Base-by-base conservation (phyloP, 1,140 invertebrate genomes). In the Eumaeus atala region DNA sequence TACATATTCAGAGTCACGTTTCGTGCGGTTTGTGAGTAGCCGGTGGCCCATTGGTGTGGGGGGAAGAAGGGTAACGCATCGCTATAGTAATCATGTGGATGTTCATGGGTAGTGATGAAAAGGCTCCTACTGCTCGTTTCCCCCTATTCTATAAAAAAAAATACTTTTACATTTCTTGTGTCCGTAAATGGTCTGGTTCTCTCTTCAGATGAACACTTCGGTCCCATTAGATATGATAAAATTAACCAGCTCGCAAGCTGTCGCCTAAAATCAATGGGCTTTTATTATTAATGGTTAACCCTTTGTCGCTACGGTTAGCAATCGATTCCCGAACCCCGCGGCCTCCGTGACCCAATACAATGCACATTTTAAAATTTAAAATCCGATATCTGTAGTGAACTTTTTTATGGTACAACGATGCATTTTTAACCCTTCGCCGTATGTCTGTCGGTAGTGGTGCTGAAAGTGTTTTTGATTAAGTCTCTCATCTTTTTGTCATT, bases 341-440 rank as follows among this genome's bases (percentile, higher is more conserved):
- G 75, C 60, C 83, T 76, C 75, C 63, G 77, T 54, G 18, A 74
- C 61, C 72, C 75, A 86, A 84, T 86, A 86, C 82, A 84, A 86
- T 77, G 78, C 80, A 82, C 82, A 85, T 85, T 86, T 86, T 86
- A 86, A 85, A 86, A 76, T 86, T 86, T 86, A 86, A 86, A 86
- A 86, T 86, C 82, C 80, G 82, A 86, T 86, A 86, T 86, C 80
- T 86, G 72, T 78, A 67, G 69, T 66, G 73, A 68, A 72, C 59
- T 77, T 85, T 79, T 82, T 80, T 86, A 77, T 79, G 67, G 54
- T 56, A 66, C 77, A 64, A 83, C 78, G 82, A 80, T 86, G 82
- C 82, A 74, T 86, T 86, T 85, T 86, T 81, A 86, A 86, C 82
- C 83, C 83, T 84, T 84, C 77, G 72, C 67, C 74, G 76, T 81